These are phyloP conservation scores for Platycheirus albimanus DNA, from an alignment of 2,888 invertebrate genomes.

Conservation along the genomic window DNA sequence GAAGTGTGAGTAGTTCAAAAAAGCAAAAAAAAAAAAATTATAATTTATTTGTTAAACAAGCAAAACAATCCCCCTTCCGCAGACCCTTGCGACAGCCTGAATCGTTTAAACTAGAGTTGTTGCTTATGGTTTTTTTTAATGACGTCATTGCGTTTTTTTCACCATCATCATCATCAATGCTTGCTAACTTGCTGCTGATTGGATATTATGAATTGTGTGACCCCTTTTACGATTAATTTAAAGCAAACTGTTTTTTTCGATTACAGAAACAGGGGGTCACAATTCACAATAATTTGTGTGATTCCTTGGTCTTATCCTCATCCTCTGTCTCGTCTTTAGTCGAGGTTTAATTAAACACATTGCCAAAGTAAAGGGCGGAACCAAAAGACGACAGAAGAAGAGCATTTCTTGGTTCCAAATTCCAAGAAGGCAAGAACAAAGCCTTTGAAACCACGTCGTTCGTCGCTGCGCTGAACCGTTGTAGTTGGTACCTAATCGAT, in stretches of 20 bases:
- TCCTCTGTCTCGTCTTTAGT: not conserved
- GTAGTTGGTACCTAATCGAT: constrained; percentile 2
- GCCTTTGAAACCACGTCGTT: constrained; percentile 26
- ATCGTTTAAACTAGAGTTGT: constrained; percentile 22
- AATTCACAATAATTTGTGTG: no score
- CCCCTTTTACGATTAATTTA: constrained; percentile 59
- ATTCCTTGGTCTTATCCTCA: no score
- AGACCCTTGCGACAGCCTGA: not conserved
- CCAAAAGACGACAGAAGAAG: constrained; percentile 34
- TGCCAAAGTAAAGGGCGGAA: constrained; percentile 64
- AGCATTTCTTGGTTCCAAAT: not conserved
- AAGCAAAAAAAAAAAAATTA: constrained; percentile 14
- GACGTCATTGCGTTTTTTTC: constrained; percentile 64
- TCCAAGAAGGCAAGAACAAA: constrained; percentile 62
- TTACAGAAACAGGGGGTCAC: constrained; percentile 24
- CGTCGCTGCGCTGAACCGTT: not conserved
- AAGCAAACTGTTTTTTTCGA: constrained; percentile 41
- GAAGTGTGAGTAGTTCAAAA: constrained; percentile 43
- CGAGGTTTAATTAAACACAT: constrained; percentile 47
- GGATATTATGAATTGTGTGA: constrained; percentile 29
- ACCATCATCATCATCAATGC: not conserved
- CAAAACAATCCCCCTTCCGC: constrained; percentile 44
- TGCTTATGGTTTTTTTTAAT: constrained; percentile 60
- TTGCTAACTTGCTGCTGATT: constrained; percentile 3
- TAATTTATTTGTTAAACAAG: constrained; percentile 37